phyloP scores from a whole-genome alignment of 2,797 vertebrate genomes.

The Gallinago solitaria region DNA sequence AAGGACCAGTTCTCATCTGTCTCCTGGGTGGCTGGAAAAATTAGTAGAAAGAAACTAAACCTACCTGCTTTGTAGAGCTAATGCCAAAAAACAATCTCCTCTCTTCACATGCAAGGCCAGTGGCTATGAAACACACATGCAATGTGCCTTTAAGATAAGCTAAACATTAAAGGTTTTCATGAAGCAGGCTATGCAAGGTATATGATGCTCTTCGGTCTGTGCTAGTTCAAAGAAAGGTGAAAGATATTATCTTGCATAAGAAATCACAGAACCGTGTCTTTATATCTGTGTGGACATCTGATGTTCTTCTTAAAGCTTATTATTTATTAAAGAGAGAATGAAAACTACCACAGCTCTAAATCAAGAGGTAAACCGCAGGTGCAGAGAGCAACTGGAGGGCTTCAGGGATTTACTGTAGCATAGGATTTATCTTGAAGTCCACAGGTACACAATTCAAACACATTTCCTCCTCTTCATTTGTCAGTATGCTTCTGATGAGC shows the following conservation, averaged over 20 bases:
- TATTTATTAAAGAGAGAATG: slow-evolving; percentile 16
- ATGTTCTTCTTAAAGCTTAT: not conserved
- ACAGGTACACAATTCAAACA: not conserved
- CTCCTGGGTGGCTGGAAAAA: not conserved
- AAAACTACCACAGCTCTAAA: not conserved
- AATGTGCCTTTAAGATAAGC: not conserved
- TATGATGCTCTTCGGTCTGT: not conserved
- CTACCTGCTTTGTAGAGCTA: not conserved
- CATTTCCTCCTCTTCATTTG: not conserved
- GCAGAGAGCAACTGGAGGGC: not conserved
- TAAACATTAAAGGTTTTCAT: not conserved
- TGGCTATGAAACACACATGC: not conserved
- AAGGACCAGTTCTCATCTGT: not conserved
- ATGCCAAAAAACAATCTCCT: not conserved
- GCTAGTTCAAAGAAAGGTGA: not conserved
- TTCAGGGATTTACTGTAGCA: not conserved
- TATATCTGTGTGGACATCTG: not conserved
- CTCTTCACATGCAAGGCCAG: not conserved
- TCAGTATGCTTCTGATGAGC: not conserved
- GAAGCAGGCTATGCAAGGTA: not conserved
- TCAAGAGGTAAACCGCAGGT: not conserved
- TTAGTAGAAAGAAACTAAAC: not conserved
- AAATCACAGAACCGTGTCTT: not conserved
- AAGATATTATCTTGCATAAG: not conserved
- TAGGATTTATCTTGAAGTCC: not conserved